Evolutionary conservation across 2,888 invertebrate genomes (phyloP), one percentile per base, ranked within the genome.

Genomic region (Nesidiocoris tenuis): DNA sequence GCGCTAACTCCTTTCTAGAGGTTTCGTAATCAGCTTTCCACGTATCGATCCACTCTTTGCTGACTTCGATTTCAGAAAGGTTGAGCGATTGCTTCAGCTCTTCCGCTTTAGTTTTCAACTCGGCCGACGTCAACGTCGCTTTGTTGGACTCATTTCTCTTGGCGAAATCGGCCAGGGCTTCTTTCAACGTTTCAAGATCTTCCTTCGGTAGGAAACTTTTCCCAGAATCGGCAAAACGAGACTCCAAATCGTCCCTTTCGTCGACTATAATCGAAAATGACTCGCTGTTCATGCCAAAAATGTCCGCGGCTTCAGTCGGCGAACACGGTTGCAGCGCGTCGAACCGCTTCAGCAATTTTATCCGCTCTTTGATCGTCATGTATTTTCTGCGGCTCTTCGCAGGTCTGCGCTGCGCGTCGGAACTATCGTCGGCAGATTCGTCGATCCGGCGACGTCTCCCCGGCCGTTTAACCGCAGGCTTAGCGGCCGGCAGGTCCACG

Each of bases 301-400:
- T 19, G 19, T 5, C 17, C 1, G 19, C 9, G 0, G 65, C 65
- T 39, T 65, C 39, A 17, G 24, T 65, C 25, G 24, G 65, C 12
- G 65, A 65, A 18, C 65, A 65, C 18, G 65, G 65, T 18, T 65
- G 65, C 24, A 65, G 24, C 19, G 25, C 65, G 19, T 65, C 65
- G 18, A 65, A 65, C 65, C 25, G n/a, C 18, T 39, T 1, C 16
- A 65, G 39, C 0, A 65, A n/a, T 25, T 65, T 65, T 0, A 65
- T 65, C 39, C 39, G 24, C 19, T 65, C 65, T 65, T 39, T 39
- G 39, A 39, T 3, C 39, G 39, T 39, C 39, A 39, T 7, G 39
- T 12, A 39, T 39, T 39, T 39, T 12, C 12, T 39, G 39, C 39
- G 39, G 3, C 12, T 39, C 39, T 12, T 39, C 3, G 5, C 5